Percentiles rank a stretch among this genome's conserved stretches.
phyloP scores from a whole-genome alignment of 64 coral and sea anemone species.

The Montipora cactus region DNA sequence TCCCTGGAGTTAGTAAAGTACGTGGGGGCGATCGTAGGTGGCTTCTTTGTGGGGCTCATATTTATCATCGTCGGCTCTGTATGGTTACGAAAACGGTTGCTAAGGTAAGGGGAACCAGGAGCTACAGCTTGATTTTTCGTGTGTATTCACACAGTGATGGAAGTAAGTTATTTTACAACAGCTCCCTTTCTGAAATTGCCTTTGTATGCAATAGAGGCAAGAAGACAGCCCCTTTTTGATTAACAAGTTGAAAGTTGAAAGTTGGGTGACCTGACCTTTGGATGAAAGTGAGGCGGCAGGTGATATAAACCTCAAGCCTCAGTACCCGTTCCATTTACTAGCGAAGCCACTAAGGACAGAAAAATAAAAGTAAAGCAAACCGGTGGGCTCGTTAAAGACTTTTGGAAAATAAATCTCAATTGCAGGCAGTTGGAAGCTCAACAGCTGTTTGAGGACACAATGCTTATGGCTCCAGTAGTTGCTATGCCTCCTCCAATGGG shows the following conservation, averaged over 20 bases:
- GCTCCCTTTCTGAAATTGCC: too few species aligned
- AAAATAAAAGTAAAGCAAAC: too few species aligned
- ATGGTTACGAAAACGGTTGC: background rate
- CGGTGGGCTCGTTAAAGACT: too few species aligned
- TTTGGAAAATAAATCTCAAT: background rate
- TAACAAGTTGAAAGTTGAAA: too few species aligned
- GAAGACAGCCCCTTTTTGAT: background rate
- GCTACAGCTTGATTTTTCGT: too few species aligned
- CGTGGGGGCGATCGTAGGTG: conserved; percentile 13
- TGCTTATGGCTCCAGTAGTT: background rate
- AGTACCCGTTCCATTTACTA: too few species aligned
- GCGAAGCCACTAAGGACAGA: too few species aligned
- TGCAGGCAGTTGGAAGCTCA: background rate
- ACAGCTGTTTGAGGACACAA: background rate
- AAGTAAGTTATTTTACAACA: too few species aligned
- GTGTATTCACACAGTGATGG: too few species aligned
- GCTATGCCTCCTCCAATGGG: background rate
- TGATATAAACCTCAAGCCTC: too few species aligned
- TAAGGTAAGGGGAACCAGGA: background rate
- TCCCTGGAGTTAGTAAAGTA: conserved; percentile 14
- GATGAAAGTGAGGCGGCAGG: too few species aligned
- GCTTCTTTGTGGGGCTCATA: conserved; percentile 9
- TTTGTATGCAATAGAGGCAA: background rate
- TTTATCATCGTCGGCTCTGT: background rate
- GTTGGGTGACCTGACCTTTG: too few species aligned